Conservation (phyloP, 2,797 vertebrate genomes). For the Enteromius fasciolatus region DNA sequence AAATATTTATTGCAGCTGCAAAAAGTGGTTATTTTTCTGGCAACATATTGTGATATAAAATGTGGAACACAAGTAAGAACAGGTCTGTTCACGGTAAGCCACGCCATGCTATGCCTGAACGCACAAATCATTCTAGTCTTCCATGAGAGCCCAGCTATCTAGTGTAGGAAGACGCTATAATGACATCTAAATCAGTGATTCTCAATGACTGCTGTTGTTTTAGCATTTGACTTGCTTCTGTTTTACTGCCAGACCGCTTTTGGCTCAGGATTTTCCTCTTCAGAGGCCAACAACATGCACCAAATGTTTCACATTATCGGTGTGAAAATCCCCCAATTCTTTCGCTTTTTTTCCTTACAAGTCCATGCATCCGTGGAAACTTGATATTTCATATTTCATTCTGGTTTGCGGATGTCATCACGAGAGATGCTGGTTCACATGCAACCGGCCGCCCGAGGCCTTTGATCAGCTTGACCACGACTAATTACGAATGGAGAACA, state of each 20-base stretch:
- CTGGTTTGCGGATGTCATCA: constrained; percentile 99
- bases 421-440: constrained; percentile 97
- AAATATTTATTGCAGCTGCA: constrained; percentile 53
- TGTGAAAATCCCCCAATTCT: constrained; percentile 99
- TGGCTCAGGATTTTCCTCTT: constrained; percentile 84
- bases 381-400: constrained; percentile 99
- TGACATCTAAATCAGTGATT: constrained; percentile 86
- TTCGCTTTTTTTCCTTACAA: constrained; percentile 96
- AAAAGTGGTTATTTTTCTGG: constrained; percentile 61
- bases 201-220: constrained; percentile 79
- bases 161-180: constrained; percentile 60
- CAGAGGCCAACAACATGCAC: constrained; percentile 91
- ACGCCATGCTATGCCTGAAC: constrained; percentile 65
- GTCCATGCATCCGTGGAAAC: constrained; percentile 96
- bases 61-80: constrained; percentile 44
- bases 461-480: constrained; percentile 97
- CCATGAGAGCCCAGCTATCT: constrained; percentile 57
- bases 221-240: constrained; percentile 85
- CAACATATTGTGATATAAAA: constrained; percentile 51
- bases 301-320: constrained; percentile 99
- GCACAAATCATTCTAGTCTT: constrained; percentile 56
- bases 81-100: constrained; percentile 56
- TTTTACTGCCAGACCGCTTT: constrained; percentile 86
- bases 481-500: constrained; percentile 98
- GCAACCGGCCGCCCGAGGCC: constrained; percentile 85